Percentiles rank a stretch among this genome's conserved stretches.
Conservation (phyloP, 2,888 invertebrate genomes). For the Vandiemenella viatica region DNA sequence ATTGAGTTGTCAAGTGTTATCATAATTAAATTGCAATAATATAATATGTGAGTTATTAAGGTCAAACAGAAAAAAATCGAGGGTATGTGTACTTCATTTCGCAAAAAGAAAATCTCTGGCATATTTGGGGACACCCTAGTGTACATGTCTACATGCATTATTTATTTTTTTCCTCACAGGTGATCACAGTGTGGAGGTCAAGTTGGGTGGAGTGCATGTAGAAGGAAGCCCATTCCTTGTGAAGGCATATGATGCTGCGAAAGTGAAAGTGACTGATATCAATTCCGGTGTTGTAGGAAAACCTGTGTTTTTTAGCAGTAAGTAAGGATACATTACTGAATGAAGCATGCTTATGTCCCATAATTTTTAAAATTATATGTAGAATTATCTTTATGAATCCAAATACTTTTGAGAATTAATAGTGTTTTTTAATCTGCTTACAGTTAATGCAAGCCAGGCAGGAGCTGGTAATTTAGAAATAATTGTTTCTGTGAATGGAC, state of each 20-base stretch:
- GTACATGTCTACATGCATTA: too few species aligned
- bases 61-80: too few species aligned
- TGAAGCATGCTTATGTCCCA: not conserved
- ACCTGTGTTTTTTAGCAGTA: conserved; percentile 87
- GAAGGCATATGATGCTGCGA: conserved; percentile 88
- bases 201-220: conserved; percentile 56
- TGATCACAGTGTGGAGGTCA: conserved; percentile 81
- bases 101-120: too few species aligned
- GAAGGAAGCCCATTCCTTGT: conserved; percentile 91
- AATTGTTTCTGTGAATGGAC: conserved; percentile 88
- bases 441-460: conserved; percentile 42
- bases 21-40: too few species aligned
- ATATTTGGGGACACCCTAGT: too few species aligned
- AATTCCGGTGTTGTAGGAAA: conserved; percentile 80
- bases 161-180: conserved; percentile 31
- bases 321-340: conserved; percentile 21
- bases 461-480: conserved; percentile 96
- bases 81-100: too few species aligned
- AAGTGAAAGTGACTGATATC: conserved; percentile 90
- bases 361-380: not conserved
- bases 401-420: conserved; percentile 23
- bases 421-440: conserved; percentile 11
- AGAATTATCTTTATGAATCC: conserved; percentile 33
- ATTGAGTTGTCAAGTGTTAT: too few species aligned
- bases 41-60: too few species aligned